phyloP scores from a whole-genome alignment of 2,888 invertebrate genomes.

The Hanleya hanleyi region DNA sequence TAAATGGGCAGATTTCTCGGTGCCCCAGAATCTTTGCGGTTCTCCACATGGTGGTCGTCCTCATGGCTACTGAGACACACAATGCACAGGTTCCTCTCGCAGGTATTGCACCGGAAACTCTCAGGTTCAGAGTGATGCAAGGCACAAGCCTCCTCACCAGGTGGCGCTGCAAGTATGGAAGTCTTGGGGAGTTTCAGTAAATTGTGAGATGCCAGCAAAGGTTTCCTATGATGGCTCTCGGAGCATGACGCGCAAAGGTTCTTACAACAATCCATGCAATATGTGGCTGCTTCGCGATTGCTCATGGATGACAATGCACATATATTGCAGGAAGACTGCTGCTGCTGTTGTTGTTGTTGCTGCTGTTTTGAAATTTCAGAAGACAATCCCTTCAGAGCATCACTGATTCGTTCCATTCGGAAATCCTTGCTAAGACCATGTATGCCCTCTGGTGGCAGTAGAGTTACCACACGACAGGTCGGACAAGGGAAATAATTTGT shows the following conservation, averaged over 20 bases:
- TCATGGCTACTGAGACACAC: slow-evolving; percentile 35
- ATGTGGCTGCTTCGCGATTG: not conserved
- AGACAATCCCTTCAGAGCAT: slow-evolving; percentile 11
- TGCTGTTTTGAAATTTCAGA: not conserved
- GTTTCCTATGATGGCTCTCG: slow-evolving; percentile 16
- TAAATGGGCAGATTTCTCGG: slow-evolving; percentile 10
- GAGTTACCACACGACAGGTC: slow-evolving; percentile 33
- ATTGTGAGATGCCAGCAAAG: slow-evolving; percentile 32
- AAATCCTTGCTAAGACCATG: slow-evolving; percentile 45
- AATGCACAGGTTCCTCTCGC: slow-evolving; percentile 34
- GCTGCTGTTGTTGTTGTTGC: not conserved
- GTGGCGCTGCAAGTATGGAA: not conserved
- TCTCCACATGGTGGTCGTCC: slow-evolving; percentile 24
- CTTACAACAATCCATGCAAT: slow-evolving; percentile 39
- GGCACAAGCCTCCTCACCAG: slow-evolving; percentile 17
- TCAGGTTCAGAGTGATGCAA: slow-evolving; percentile 29
- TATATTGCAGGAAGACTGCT: not conserved
- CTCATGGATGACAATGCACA: not conserved
- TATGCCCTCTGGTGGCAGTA: slow-evolving; percentile 27
- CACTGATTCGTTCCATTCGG: slow-evolving; percentile 34
- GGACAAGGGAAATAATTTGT: slow-evolving; percentile 39
- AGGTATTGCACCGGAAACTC: slow-evolving; percentile 33
- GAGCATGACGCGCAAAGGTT: slow-evolving; percentile 35
- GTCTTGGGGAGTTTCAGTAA: slow-evolving; percentile 10
- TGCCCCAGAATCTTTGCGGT: not conserved